Conservation (phyloP, 2,888 invertebrate genomes). For the Chaetogeoica ovagalla region DNA sequence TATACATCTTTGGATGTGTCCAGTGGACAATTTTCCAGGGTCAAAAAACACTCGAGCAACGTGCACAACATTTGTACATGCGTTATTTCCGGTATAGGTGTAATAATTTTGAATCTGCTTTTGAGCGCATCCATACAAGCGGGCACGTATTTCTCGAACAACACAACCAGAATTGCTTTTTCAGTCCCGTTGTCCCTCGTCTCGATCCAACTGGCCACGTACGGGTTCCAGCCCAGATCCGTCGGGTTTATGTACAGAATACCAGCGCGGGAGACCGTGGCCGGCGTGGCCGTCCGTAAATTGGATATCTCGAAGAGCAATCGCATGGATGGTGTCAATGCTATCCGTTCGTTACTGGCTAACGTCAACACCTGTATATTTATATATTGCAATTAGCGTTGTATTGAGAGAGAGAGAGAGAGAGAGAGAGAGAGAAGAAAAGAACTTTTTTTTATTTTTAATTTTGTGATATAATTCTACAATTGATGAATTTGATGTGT, state of each 20-base stretch:
- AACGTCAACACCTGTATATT: conserved; percentile 1
- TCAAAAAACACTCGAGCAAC: conserved; percentile 81
- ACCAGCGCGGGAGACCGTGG: conserved; percentile 92
- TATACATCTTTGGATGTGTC: conserved; percentile 94
- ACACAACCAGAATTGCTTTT: conserved; percentile 77
- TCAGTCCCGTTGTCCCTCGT: conserved; percentile 72
- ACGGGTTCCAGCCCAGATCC: conserved; percentile 94
- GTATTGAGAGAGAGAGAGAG: too few relatives aligned
- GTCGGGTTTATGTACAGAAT: conserved; percentile 92
- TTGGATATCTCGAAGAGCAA: conserved; percentile 54
- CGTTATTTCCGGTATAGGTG: conserved; percentile 86
- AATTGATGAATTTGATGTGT: too few relatives aligned
- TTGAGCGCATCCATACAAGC: conserved; percentile 75
- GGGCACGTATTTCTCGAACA: conserved; percentile 93
- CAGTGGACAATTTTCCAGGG: conserved; percentile 75
- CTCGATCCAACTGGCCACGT: conserved; percentile 88
- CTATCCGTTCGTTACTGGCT: conserved; percentile 18
- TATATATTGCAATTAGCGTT: too few relatives aligned
- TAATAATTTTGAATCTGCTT: conserved; percentile 82
- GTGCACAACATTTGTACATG: conserved; percentile 87
- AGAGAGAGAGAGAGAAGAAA: too few relatives aligned
- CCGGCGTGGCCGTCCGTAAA: conserved; percentile 77
- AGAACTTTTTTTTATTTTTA: too few relatives aligned
- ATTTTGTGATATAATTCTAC: too few relatives aligned
- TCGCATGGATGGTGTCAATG: conserved; percentile 65